Evolutionary conservation across 2,113 vertebrate species (phyloP).

Genomic region (Larimichthys polyactis): DNA sequence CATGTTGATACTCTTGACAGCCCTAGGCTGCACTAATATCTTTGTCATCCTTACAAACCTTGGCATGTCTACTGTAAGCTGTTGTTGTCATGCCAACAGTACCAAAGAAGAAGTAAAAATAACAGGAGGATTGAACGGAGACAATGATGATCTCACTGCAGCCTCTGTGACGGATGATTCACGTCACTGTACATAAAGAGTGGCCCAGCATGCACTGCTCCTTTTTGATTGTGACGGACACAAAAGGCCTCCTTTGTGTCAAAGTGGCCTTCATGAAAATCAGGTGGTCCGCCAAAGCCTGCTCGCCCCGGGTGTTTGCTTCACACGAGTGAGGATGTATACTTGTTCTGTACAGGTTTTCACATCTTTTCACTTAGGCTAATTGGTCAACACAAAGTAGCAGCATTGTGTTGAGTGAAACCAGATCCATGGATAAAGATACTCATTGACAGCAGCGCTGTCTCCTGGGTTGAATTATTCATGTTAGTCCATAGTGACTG

Average conservation of each 20-base stretch:
- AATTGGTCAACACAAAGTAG: constrained; percentile 18
- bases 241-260: not conserved
- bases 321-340: not conserved
- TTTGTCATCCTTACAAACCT: not conserved
- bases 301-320: not conserved
- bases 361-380: constrained; percentile 16
- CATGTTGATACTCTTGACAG: too few relatives aligned
- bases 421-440: constrained; percentile 7
- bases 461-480: constrained; percentile 54
- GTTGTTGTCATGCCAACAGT: not conserved
- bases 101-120: not conserved
- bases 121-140: not conserved
- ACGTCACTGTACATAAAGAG: not conserved
- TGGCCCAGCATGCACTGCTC: not conserved
- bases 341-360: not conserved
- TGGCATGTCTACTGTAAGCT: too few relatives aligned
- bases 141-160: not conserved
- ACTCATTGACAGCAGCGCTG: constrained; percentile 29
- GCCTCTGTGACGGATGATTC: not conserved
- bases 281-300: not conserved
- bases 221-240: not conserved
- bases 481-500: not conserved
- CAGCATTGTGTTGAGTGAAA: constrained; percentile 32
- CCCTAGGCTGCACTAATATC: not conserved
- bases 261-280: not conserved